phyloP scores from a whole-genome alignment of 2,113 vertebrate genomes.

The Mesembrinibis cayennensis region DNA sequence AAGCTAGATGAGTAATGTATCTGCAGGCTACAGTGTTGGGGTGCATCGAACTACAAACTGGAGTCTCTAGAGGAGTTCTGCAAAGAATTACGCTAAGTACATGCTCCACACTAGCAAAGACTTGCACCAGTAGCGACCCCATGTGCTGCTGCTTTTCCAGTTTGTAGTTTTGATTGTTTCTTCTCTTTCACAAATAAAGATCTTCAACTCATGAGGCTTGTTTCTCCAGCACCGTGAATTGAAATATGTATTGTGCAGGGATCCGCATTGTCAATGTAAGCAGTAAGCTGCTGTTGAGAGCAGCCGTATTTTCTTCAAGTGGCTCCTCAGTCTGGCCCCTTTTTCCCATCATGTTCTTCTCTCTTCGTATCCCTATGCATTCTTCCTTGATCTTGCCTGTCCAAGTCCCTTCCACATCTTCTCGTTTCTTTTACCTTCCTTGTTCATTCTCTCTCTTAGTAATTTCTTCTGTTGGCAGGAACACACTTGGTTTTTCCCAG shows the following conservation, averaged over 20 bases:
- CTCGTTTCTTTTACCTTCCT: not conserved
- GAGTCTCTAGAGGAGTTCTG: not conserved
- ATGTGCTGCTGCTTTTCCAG: not conserved
- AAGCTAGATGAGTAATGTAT: not conserved
- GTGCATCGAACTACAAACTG: not conserved
- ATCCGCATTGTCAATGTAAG: not conserved
- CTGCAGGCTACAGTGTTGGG: not conserved
- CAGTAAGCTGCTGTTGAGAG: not conserved
- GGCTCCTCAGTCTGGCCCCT: not conserved
- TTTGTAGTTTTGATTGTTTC: not conserved
- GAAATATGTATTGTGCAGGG: not conserved
- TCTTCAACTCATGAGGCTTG: not conserved
- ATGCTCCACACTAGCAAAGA: accelerated
- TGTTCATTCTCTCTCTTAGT: not conserved
- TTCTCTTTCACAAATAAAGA: not conserved
- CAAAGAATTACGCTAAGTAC: not conserved
- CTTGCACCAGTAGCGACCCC: not conserved
- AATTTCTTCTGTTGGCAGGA: not conserved
- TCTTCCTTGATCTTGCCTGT: not conserved
- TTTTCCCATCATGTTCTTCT: not conserved
- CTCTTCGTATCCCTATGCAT: not conserved
- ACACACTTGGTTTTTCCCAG: not conserved
- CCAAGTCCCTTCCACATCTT: not conserved
- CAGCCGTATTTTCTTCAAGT: not conserved
- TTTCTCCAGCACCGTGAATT: not conserved